Percentiles rank a stretch among this genome's conserved stretches.
phyloP scores from a whole-genome alignment of 2,888 invertebrate species.

The Sinotaia quadrata region DNA sequence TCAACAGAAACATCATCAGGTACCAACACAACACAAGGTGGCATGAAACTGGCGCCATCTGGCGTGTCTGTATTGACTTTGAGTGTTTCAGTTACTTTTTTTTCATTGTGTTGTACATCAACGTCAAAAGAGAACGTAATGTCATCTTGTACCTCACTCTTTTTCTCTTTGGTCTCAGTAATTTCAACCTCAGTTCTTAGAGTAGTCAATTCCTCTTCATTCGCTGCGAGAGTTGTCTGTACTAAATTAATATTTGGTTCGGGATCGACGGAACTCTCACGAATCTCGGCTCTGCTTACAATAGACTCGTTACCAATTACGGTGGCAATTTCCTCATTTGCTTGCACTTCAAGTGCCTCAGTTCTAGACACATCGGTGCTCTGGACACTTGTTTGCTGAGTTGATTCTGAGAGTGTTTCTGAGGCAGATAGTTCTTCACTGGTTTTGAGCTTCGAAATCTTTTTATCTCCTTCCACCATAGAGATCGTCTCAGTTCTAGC shows the following conservation, averaged over 20 bases:
- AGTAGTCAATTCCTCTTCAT: not conserved
- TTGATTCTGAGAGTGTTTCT: too few species aligned
- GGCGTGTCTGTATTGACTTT: too few species aligned
- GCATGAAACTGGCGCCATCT: not conserved
- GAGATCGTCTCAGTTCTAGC: constrained; percentile 8
- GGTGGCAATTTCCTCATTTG: not conserved
- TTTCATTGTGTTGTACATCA: not conserved
- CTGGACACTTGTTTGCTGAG: too few species aligned
- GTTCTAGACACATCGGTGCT: not conserved
- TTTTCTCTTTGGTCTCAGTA: constrained; percentile 11
- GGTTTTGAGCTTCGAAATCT: not conserved
- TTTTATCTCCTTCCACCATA: constrained; percentile 18
- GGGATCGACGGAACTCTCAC: constrained; percentile 16
- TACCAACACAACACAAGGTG: constrained; percentile 30
- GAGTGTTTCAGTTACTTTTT: not conserved
- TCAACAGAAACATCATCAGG: constrained; percentile 36
- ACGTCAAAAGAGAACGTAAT: not conserved
- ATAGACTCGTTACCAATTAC: not conserved
- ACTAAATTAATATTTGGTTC: constrained; percentile 9
- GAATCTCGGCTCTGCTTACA: not conserved
- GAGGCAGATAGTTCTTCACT: constrained; percentile 11
- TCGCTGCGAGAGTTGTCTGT: not conserved
- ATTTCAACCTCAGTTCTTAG: constrained; percentile 13
- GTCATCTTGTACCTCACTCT: constrained; percentile 10
- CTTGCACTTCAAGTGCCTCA: not conserved